Conservation (phyloP, 2,797 vertebrate species). For the Glossophaga mutica region DNA sequence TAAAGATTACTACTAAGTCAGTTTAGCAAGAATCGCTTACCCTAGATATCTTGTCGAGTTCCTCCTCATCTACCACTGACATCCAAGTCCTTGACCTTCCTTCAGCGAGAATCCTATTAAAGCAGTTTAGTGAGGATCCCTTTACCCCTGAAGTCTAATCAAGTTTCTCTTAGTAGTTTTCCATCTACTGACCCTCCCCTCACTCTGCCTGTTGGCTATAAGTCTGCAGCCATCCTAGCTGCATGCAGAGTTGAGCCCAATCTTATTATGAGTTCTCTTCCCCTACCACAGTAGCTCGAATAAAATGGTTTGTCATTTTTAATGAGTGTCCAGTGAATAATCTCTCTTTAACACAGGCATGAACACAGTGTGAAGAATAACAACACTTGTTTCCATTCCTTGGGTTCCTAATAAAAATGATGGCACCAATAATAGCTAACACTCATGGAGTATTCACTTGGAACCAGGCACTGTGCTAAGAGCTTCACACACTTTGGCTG, state of each 20-base stretch:
- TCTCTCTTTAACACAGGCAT: not conserved
- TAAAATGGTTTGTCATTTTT: not conserved
- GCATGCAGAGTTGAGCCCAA: not conserved
- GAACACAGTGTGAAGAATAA: not conserved
- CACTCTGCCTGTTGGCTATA: not conserved
- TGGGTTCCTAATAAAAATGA: constrained; percentile 3
- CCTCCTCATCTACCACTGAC: not conserved
- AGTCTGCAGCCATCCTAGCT: not conserved
- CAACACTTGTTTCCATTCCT: not conserved
- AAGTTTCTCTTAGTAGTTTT: not conserved
- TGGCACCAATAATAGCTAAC: not conserved
- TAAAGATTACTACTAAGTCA: not conserved
- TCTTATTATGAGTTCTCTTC: not conserved
- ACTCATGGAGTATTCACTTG: not conserved
- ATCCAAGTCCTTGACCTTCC: not conserved
- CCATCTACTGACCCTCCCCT: not conserved
- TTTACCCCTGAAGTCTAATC: not conserved
- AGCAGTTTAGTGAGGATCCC: not conserved
- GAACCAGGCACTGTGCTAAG: not conserved
- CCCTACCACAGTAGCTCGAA: not conserved
- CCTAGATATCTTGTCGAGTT: not conserved
- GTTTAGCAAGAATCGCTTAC: not conserved
- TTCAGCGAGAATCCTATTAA: not conserved
- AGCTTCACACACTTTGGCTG: not conserved
- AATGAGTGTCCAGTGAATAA: not conserved